These are phyloP conservation scores for Myiothlypis chrysogaster DNA, from an alignment of 2,797 vertebrate genomes.

Conservation along the genomic window DNA sequence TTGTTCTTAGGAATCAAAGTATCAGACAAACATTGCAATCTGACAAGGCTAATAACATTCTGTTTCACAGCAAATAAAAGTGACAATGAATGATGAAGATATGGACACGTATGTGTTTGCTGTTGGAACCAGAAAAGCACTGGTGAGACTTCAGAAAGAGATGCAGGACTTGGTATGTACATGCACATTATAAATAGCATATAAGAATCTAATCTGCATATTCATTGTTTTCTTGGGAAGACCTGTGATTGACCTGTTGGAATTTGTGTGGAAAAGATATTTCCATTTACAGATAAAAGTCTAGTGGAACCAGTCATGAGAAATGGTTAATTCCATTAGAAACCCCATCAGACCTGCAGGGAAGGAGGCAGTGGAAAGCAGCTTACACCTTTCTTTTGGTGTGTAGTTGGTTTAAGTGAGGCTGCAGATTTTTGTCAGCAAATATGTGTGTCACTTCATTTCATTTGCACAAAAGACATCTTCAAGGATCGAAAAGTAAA, in stretches of 20 bases:
- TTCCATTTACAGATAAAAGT: not conserved
- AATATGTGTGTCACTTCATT: not conserved
- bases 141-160: slow-evolving; percentile 94
- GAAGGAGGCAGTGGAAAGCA: not conserved
- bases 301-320: not conserved
- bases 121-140: slow-evolving; percentile 91
- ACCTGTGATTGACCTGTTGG: not conserved
- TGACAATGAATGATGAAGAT: slow-evolving; percentile 96
- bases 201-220: not conserved
- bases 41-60: not conserved
- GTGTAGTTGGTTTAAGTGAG: not conserved
- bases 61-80: slow-evolving; percentile 92
- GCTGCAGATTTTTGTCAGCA: not conserved
- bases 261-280: not conserved
- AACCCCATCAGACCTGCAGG: not conserved
- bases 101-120: slow-evolving; percentile 99
- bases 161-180: slow-evolving; percentile 96
- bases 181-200: not conserved
- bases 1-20: not conserved
- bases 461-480: not conserved
- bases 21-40: not conserved
- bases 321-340: not conserved
- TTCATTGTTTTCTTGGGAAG: not conserved
- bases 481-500: not conserved
- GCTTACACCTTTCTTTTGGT: not conserved